Evolutionary conservation across 64 coral and sea anemone species (phyloP).

Genomic region (Cladopsammia gracilis): DNA sequence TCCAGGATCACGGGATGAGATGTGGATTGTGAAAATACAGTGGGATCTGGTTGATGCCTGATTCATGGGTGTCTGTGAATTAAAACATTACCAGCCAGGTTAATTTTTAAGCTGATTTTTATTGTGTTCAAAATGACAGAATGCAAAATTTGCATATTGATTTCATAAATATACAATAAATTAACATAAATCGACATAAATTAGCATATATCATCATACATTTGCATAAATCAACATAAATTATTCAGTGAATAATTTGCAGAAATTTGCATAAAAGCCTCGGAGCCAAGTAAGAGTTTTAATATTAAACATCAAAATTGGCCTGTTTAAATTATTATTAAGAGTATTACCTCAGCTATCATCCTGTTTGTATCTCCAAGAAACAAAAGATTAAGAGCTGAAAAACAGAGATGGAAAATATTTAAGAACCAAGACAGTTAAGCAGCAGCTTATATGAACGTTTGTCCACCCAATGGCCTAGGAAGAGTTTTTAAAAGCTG

Average conservation of each 20-base stretch:
- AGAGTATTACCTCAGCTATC: slow-evolving; percentile 89
- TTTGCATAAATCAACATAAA: too few relatives aligned
- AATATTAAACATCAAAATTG: too few relatives aligned
- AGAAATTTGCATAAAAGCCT: too few relatives aligned
- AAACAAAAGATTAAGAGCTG: slow-evolving; percentile 94
- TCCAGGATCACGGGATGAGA: slow-evolving; percentile 82
- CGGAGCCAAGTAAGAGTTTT: too few relatives aligned
- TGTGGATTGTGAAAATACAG: slow-evolving; percentile 97
- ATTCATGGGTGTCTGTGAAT: slow-evolving; percentile 95
- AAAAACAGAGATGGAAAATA: background rate
- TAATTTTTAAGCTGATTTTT: background rate
- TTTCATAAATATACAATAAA: too few relatives aligned
- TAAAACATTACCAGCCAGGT: background rate
- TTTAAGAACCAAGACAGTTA: background rate
- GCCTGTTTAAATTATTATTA: too few relatives aligned
- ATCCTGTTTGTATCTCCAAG: slow-evolving; percentile 99
- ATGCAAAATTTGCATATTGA: too few relatives aligned
- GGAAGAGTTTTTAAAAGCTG: too few relatives aligned
- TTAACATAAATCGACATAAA: too few relatives aligned
- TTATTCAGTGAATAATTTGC: too few relatives aligned
- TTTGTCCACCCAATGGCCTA: too few relatives aligned
- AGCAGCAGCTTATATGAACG: background rate
- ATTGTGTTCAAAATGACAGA: background rate
- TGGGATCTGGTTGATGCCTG: slow-evolving; percentile 98
- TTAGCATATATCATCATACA: too few relatives aligned